Percentiles rank a stretch among this genome's conserved stretches.
Conservation (phyloP, 2,888 invertebrate genomes). For the Dysmachus trigonus region DNA sequence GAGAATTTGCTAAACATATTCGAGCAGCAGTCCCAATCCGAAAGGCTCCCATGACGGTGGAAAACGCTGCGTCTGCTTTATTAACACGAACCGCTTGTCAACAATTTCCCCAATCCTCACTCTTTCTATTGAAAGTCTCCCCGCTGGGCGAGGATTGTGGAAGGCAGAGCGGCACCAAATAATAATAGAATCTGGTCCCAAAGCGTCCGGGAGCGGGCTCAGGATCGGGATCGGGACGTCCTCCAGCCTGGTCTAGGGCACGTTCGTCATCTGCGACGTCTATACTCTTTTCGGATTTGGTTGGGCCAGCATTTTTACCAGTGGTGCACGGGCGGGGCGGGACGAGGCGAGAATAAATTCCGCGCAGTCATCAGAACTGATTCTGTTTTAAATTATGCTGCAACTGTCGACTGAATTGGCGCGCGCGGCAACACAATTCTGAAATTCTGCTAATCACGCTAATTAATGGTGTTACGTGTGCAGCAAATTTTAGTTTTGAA, state of each 20-base stretch:
- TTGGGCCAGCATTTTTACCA: conserved; percentile 18
- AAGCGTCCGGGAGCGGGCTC: neutral
- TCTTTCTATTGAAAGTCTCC: neutral
- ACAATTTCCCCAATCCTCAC: neutral
- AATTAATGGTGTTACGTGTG: conserved; percentile 36
- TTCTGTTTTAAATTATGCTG: conserved; percentile 32
- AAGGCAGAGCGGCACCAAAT: neutral
- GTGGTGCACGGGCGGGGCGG: no score
- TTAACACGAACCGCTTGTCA: conserved; percentile 31
- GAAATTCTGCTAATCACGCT: conserved; percentile 39
- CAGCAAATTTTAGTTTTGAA: neutral
- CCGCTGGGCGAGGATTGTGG: neutral
- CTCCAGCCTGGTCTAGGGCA: neutral
- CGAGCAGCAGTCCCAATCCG: neutral
- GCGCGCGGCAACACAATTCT: neutral
- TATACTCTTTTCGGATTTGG: neutral
- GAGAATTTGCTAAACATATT: neutral
- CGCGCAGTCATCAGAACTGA: conserved; percentile 18
- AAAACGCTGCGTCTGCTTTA: conserved; percentile 17
- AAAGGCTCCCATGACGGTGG: neutral
- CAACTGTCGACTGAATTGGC: neutral
- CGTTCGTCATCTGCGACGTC: neutral
- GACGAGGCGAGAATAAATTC: no score
- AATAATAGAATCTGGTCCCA: neutral
- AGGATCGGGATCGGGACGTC: neutral